A percentile compares a stretch with the other conserved stretches of the same genome.
These are phyloP conservation scores for Sinodicranocentrus sp. DNA, from an alignment of 2,888 invertebrate species.

Conservation along the genomic window DNA sequence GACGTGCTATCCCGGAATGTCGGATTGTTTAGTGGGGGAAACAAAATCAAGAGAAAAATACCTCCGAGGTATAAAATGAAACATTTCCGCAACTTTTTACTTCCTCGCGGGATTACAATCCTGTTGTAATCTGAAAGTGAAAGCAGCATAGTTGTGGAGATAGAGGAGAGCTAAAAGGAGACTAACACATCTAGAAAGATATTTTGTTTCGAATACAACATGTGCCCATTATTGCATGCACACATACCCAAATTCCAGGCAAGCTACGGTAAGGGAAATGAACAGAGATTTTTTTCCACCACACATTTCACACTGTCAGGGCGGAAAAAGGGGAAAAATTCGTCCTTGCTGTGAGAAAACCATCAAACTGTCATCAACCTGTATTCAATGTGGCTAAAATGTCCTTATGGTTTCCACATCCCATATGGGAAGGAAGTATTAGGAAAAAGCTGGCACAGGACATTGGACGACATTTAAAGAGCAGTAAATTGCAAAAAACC, in stretches of 20 bases:
- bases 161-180: too few species aligned
- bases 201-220: too few species aligned
- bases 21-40: neutral
- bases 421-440: neutral
- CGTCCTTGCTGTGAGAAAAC: conserved; percentile 46
- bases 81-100: conserved; percentile 1
- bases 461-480: conserved; percentile 21
- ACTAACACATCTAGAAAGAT: too few species aligned
- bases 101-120: conserved; percentile 31
- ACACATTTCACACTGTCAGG: conserved; percentile 35
- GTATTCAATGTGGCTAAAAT: conserved; percentile 10
- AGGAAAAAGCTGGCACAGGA: neutral
- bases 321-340: conserved; percentile 2
- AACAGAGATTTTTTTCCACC: neutral
- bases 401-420: neutral
- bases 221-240: too few species aligned
- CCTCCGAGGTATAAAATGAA: neutral
- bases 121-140: conserved; percentile 19
- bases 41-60: neutral
- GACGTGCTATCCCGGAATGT: too few species aligned
- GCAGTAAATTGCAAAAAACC: neutral
- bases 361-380: conserved; percentile 75
- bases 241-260: too few species aligned
- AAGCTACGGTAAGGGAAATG: too few species aligned
- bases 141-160: conserved; percentile 1